A percentile compares a stretch with the other conserved stretches of the same genome.
phyloP scores from a whole-genome alignment of 2,888 invertebrate species.

The Scaptomyza cyrtandrae region DNA sequence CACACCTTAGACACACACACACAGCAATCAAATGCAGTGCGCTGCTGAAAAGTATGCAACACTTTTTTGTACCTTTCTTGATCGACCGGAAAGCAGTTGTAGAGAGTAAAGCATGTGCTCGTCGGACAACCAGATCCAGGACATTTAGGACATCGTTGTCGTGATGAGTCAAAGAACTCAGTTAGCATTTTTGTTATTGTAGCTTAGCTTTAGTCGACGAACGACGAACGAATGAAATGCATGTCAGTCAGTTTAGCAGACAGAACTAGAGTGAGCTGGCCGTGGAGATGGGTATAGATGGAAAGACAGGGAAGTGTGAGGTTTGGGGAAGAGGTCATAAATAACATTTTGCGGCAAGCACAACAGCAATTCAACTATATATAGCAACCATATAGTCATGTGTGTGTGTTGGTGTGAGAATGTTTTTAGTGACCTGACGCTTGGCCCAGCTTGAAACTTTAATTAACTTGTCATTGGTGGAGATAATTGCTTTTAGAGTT shows the following conservation, averaged over 20 bases:
- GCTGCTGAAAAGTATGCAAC: constrained; percentile 56
- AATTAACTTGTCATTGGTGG: constrained; percentile 61
- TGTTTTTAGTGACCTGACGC: constrained; percentile 13
- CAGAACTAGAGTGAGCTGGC: constrained; percentile 19
- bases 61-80: constrained; percentile 20
- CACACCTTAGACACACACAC: background rate
- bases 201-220: constrained; percentile 21
- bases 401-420: constrained; percentile 13
- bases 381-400: constrained; percentile 44
- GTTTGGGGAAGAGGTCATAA: constrained; percentile 1
- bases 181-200: constrained; percentile 43
- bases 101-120: constrained; percentile 19
- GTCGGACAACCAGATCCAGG: constrained; percentile 3
- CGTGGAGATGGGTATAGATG: background rate
- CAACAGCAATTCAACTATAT: constrained; percentile 37
- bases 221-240: constrained; percentile 28
- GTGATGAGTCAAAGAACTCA: constrained; percentile 44
- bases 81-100: constrained; percentile 54
- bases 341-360: constrained; percentile 18
- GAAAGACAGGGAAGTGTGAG: too few species aligned
- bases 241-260: constrained; percentile 38
- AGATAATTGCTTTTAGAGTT: constrained; percentile 18
- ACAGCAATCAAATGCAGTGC: constrained; percentile 1
- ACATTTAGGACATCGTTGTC: background rate
- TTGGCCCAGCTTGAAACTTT: constrained; percentile 39